A percentile compares a stretch with the other conserved stretches of the same genome.
Evolutionary conservation across 2,797 vertebrate genomes (phyloP).

Genomic region (Melanotaenia parkinsoni): DNA sequence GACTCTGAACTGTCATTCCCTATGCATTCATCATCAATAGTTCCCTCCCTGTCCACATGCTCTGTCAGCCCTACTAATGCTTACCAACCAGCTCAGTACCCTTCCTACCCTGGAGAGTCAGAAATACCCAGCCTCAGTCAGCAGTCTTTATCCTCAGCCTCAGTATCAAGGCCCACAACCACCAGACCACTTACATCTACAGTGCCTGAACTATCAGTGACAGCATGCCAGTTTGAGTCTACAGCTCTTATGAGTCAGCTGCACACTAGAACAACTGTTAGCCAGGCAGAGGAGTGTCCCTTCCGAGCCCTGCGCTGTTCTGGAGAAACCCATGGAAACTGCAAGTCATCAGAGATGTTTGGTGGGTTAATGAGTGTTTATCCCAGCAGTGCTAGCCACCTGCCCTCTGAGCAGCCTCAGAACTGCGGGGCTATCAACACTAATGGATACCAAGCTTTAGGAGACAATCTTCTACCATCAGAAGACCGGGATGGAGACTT

Average conservation of each 20-base stretch:
- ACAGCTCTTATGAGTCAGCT: slow-evolving; percentile 84
- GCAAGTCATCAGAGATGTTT: slow-evolving; percentile 90
- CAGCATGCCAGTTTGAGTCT: slow-evolving; percentile 88
- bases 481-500: slow-evolving; percentile 87
- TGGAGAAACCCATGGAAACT: slow-evolving; percentile 88
- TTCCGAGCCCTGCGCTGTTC: slow-evolving; percentile 88
- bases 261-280: slow-evolving; percentile 82
- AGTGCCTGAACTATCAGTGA: slow-evolving; percentile 86
- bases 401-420: slow-evolving; percentile 86
- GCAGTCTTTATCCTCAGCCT: slow-evolving; percentile 83
- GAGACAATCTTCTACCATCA: slow-evolving; percentile 88
- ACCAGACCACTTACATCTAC: slow-evolving; percentile 75
- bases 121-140: slow-evolving; percentile 85
- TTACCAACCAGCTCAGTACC: slow-evolving; percentile 88
- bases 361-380: slow-evolving; percentile 89
- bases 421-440: slow-evolving; percentile 81
- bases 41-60: slow-evolving; percentile 88
- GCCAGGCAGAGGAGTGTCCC: slow-evolving; percentile 83
- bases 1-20: slow-evolving; percentile 85
- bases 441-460: slow-evolving; percentile 90
- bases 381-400: slow-evolving; percentile 76
- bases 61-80: slow-evolving; percentile 84
- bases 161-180: slow-evolving; percentile 82
- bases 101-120: slow-evolving; percentile 89
- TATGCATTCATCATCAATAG: slow-evolving; percentile 81